Percentiles rank a stretch among this genome's conserved stretches.
These are phyloP conservation scores for Aphidius ervi DNA, from an alignment of 1,140 invertebrate genomes.

Conservation along the genomic window DNA sequence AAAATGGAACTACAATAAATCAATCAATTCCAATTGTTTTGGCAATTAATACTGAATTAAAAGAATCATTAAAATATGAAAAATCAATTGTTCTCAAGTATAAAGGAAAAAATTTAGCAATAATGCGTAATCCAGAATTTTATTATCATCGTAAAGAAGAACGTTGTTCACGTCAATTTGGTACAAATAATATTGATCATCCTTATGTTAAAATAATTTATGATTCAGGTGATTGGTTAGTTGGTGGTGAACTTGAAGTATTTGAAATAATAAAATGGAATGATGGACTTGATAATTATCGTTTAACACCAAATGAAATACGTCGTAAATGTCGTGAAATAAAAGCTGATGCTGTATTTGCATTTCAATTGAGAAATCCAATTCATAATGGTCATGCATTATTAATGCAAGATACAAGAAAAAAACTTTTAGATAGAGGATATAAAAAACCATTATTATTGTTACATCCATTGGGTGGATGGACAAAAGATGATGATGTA, in stretches of 20 bases:
- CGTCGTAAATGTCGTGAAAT: constrained; percentile 74
- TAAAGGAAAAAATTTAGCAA: constrained; percentile 71
- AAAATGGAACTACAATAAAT: constrained; percentile 67
- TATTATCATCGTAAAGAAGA: constrained; percentile 95
- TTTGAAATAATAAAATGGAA: constrained; percentile 87
- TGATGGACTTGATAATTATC: constrained; percentile 92
- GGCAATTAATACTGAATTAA: constrained; percentile 70
- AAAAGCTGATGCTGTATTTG: constrained; percentile 94
- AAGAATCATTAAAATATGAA: constrained; percentile 65
- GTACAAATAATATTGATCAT: constrained; percentile 83
- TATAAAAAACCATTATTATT: constrained; percentile 93
- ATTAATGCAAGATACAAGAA: constrained; percentile 92
- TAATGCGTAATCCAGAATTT: constrained; percentile 88
- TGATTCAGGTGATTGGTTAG: constrained; percentile 92
- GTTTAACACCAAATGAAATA: constrained; percentile 94
- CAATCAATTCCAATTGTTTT: constrained; percentile 96
- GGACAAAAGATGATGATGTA: constrained; percentile 99
- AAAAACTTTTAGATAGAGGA: constrained; percentile 76
- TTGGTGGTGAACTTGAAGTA: constrained; percentile 91
- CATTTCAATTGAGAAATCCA: constrained; percentile 98
- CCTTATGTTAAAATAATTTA: constrained; percentile 92
- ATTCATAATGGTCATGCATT: constrained; percentile 99
- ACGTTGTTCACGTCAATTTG: constrained; percentile 86
- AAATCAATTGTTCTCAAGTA: constrained; percentile 67
- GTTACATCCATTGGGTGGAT: constrained; percentile 94